Conservation (phyloP, 2,888 invertebrate genomes). For the Sabatieria punctata region DNA sequence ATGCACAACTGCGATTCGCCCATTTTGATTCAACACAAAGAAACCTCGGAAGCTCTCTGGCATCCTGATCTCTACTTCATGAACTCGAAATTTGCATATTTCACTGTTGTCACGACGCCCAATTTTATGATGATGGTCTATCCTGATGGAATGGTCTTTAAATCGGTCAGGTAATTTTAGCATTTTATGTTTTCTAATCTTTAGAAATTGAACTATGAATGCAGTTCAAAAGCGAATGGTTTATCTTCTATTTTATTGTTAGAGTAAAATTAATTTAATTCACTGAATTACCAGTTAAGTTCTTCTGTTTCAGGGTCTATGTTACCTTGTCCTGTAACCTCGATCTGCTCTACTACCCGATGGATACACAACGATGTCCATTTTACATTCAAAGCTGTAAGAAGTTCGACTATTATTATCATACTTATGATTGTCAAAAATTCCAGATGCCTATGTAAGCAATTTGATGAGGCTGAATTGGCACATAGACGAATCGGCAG, state of each 20-base stretch:
- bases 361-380: slow-evolving; percentile 24
- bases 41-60: slow-evolving; percentile 6
- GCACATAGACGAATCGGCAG: slow-evolving; percentile 20
- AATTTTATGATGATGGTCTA: slow-evolving; percentile 23
- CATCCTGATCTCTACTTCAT: slow-evolving; percentile 25
- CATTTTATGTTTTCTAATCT: too few species aligned
- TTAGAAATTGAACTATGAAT: too few species aligned
- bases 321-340: slow-evolving; percentile 27
- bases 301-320: slow-evolving; percentile 19
- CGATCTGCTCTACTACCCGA: slow-evolving; percentile 19
- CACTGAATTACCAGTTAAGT: not conserved
- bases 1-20: slow-evolving; percentile 30
- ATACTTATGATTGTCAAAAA: slow-evolving; percentile 3
- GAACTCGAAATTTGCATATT: slow-evolving; percentile 28
- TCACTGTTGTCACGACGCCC: slow-evolving; percentile 18
- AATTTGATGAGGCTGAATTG: slow-evolving; percentile 25
- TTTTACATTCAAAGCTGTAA: slow-evolving; percentile 26
- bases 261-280: too few species aligned
- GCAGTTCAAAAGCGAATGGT: too few species aligned
- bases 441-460: slow-evolving; percentile 25
- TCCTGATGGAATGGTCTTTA: slow-evolving; percentile 29
- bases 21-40: slow-evolving; percentile 25
- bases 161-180: slow-evolving; percentile 20
- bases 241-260: too few species aligned
- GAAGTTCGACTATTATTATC: too few species aligned